These are phyloP conservation scores for Aphis craccivora DNA, from an alignment of 1,140 invertebrate species.

Conservation along the genomic window DNA sequence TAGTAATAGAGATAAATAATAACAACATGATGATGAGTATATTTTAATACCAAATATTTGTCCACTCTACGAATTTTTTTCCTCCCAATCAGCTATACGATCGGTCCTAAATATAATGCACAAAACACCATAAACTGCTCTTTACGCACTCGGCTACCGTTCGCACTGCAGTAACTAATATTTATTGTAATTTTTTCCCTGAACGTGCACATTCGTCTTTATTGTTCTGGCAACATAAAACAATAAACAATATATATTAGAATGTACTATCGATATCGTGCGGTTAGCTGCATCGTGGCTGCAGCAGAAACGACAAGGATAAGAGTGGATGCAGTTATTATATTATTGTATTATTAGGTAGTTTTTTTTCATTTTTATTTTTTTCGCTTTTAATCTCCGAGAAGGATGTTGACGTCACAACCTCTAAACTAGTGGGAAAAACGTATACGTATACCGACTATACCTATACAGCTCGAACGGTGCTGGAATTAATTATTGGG, in stretches of 20 bases:
- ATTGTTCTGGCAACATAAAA: not conserved
- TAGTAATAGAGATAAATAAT: too few species aligned
- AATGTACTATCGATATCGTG: not conserved
- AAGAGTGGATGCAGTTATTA: not conserved
- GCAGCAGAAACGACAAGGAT: not conserved
- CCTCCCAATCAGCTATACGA: too few species aligned
- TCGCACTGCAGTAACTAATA: not conserved
- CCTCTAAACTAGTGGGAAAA: slow-evolving; percentile 44
- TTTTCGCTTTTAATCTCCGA: not conserved
- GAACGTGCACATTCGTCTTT: not conserved
- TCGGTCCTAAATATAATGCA: not conserved
- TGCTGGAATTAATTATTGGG: slow-evolving; percentile 57
- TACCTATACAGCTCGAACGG: slow-evolving; percentile 18
- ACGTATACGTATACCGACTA: not conserved
- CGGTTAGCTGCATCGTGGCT: not conserved
- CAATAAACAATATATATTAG: not conserved
- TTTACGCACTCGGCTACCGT: not conserved
- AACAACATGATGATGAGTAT: not conserved
- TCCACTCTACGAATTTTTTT: not conserved
- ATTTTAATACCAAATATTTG: not conserved
- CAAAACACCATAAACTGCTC: not conserved
- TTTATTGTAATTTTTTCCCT: not conserved
- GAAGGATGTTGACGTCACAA: slow-evolving; percentile 54
- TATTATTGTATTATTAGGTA: not conserved
- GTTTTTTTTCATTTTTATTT: not conserved